A percentile compares a stretch with the other conserved stretches of the same genome.
Conservation (phyloP, 2,797 vertebrate species). For the Pitangus sulphuratus region DNA sequence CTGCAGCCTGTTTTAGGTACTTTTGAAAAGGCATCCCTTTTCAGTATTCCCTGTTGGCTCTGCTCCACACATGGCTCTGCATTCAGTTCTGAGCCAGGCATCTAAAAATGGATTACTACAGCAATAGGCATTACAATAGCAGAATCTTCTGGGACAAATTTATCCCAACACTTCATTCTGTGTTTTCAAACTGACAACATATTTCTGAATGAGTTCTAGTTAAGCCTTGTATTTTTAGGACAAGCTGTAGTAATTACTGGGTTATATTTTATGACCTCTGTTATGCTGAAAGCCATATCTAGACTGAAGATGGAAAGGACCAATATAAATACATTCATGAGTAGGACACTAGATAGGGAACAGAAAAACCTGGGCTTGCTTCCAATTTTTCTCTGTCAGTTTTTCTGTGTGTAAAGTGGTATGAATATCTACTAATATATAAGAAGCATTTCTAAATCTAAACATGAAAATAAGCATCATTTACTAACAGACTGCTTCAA, state of each 20-base stretch:
- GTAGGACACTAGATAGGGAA: neutral
- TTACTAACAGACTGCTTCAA: neutral
- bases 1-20: neutral
- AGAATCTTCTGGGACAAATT: neutral
- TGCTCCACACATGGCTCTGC: neutral
- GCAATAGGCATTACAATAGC: neutral
- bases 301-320: neutral
- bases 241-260: slow-evolving; percentile 7
- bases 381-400: neutral
- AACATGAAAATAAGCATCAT: neutral
- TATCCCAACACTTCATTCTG: neutral
- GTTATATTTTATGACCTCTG: neutral
- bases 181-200: neutral
- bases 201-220: slow-evolving; percentile 13
- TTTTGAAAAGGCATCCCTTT: neutral
- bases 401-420: neutral
- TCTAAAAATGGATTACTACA: slow-evolving; percentile 22
- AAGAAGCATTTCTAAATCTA: neutral
- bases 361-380: neutral
- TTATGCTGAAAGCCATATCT: neutral
- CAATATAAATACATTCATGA: neutral
- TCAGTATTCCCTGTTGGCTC: neutral
- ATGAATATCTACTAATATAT: neutral
- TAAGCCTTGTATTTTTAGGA: neutral
- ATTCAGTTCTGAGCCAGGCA: neutral